Base-by-base conservation (phyloP, 2,888 invertebrate genomes). In the Patella caerulea region DNA sequence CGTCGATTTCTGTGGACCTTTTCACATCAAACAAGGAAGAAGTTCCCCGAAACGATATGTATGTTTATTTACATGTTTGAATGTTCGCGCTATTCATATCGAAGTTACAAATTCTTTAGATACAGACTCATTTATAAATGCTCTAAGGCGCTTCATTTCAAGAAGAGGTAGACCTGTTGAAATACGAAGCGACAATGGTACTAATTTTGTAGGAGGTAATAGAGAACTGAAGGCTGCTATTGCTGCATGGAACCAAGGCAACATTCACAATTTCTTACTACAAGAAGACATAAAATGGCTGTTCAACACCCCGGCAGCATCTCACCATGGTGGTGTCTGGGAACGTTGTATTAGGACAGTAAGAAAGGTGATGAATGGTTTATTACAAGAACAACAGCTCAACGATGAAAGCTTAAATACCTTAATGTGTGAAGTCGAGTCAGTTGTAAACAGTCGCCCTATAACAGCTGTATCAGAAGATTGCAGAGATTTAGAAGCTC, bases 121-220 rank as follows among this genome's bases (percentile, higher is more conserved):
- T 53, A 75, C 79, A n/a, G 76, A 76, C 59, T 79, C 80, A 0
- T 79, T 82, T 34, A 78, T 81, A 17, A 52, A 56, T 72, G 79
- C 81, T 2, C 65, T 78, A 17, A 79, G 78, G 54, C 77, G 80
- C 4, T 81, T 83, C 34, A 29, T 73, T 73, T 72, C 76, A 65
- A 75, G 79, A 52, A 71, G 81, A 74, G 81, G 78, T 1, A 15
- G 14, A 12, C 82, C 82, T 14, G 72, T 73, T 59, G 77, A 78
- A 14, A 29, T 79, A 3, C 75, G 59, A 17, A 77, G 75, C 56
- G 80, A 82, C 17, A 82, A 79, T 55, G 79, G 80, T 14, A 79
- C 78, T 7, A 80, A 78, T 69, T 74, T 82, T 11, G 56, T 72
- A 7, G 53, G 55, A 14, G 80, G 76, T 3, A 74, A 78, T 34